phyloP scores from a whole-genome alignment of 2,888 invertebrate species.

The Hofmannophila pseudospretella region DNA sequence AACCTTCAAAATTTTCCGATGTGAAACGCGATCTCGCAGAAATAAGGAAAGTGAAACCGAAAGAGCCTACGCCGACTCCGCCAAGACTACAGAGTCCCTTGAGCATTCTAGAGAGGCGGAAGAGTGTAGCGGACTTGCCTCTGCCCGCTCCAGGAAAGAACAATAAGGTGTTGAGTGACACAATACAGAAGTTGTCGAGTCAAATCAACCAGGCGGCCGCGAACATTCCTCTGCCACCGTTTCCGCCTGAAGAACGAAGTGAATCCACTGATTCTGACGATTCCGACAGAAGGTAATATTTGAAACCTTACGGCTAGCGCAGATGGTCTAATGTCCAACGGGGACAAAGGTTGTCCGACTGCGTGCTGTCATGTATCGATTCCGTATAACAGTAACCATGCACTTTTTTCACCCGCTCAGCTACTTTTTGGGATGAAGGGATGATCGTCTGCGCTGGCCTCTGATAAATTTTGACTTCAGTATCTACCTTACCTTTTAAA shows the following conservation, averaged over 20 bases:
- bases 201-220: conserved; percentile 67
- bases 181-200: conserved; percentile 79
- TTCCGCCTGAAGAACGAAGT: conserved; percentile 56
- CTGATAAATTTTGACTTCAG: too few species aligned
- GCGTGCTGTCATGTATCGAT: too few species aligned
- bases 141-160: conserved; percentile 65
- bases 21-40: conserved; percentile 49
- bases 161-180: conserved; percentile 80
- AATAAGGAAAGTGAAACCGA: conserved; percentile 52
- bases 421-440: too few species aligned
- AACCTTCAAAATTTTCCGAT: conserved; percentile 55
- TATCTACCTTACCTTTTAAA: too few species aligned
- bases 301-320: too few species aligned
- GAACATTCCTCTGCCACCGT: conserved; percentile 47
- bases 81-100: conserved; percentile 59
- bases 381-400: too few species aligned
- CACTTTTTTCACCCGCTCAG: too few species aligned
- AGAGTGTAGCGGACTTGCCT: conserved; percentile 61
- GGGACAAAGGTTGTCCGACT: too few species aligned
- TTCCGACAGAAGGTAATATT: conserved; percentile 58
- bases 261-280: conserved; percentile 71
- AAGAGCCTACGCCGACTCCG: conserved; percentile 44
- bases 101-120: conserved; percentile 57
- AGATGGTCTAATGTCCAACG: too few species aligned
- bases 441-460: too few species aligned